Evolutionary conservation across 1,140 invertebrate species (phyloP).

Genomic region (Papilio polytes): DNA sequence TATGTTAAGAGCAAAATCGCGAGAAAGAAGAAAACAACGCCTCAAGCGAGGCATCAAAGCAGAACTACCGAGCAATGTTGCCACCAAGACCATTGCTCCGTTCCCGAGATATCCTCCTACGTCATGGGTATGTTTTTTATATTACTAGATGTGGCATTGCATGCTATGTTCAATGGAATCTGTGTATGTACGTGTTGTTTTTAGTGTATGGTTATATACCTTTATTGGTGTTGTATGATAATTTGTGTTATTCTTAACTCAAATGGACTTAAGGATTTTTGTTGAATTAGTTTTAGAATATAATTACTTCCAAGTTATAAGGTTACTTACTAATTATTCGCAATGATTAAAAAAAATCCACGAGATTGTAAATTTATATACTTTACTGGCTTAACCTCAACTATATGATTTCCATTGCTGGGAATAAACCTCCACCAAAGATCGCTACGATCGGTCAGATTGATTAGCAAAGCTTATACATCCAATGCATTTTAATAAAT

Average conservation of each 20-base stretch:
- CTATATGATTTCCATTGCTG: too few species aligned
- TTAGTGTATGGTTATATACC: background rate
- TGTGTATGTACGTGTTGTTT: conserved; percentile 2
- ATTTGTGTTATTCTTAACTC: background rate
- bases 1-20: conserved; percentile 94
- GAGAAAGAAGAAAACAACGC: conserved; percentile 89
- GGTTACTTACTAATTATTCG: too few species aligned
- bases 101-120: conserved; percentile 93
- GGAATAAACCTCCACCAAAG: too few species aligned
- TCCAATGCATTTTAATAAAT: too few species aligned
- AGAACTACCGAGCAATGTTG: conserved; percentile 93
- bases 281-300: background rate
- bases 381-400: too few species aligned
- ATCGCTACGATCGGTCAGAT: too few species aligned
- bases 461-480: too few species aligned
- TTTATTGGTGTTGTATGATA: background rate
- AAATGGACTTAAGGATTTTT: background rate
- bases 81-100: conserved; percentile 92
- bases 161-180: conserved; percentile 25
- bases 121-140: conserved; percentile 87
- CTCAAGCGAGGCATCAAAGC: conserved; percentile 88
- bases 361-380: too few species aligned
- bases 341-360: too few species aligned
- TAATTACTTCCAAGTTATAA: background rate
- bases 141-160: conserved; percentile 41